These are phyloP conservation scores for Drosophila gunungcola DNA, from an alignment of 1,140 invertebrate genomes.

Conservation along the genomic window DNA sequence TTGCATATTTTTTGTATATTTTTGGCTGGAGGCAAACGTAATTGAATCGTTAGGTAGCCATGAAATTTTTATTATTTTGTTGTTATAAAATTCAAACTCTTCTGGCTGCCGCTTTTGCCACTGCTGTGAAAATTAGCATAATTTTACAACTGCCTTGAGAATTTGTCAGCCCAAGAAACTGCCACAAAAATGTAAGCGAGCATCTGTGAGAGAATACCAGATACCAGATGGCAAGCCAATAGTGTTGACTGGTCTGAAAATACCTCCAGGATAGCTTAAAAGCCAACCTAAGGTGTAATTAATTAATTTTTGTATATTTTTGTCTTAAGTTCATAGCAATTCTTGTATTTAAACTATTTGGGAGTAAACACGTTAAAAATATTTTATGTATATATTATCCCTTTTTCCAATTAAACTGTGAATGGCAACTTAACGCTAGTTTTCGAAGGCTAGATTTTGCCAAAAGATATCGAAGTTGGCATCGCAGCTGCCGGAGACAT, in stretches of 20 bases:
- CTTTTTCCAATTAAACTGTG: too few species aligned
- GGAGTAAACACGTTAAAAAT: too few species aligned
- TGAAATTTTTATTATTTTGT: conserved; percentile 63
- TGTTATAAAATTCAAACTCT: conserved; percentile 67
- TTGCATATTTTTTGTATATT: conserved; percentile 41
- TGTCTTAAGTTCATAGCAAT: too few species aligned
- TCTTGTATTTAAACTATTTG: background rate
- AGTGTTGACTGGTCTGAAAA: background rate
- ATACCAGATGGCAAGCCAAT: background rate
- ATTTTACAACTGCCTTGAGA: conserved; percentile 69
- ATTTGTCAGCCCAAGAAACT: conserved; percentile 42
- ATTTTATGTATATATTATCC: too few species aligned
- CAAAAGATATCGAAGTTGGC: conserved; percentile 16
- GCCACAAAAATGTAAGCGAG: conserved; percentile 20
- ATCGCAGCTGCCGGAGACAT: conserved; percentile 44
- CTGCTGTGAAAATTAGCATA: conserved; percentile 54
- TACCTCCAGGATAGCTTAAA: too few species aligned
- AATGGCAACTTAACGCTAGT: background rate
- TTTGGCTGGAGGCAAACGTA: conserved; percentile 34
- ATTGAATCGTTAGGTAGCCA: conserved; percentile 69
- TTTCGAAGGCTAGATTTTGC: background rate
- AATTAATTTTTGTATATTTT: background rate
- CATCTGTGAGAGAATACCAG: conserved; percentile 23
- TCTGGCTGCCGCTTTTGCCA: conserved; percentile 14
- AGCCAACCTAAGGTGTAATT: background rate